Base-by-base conservation (phyloP, 1,140 invertebrate genomes). In the Drosophila virilis region DNA sequence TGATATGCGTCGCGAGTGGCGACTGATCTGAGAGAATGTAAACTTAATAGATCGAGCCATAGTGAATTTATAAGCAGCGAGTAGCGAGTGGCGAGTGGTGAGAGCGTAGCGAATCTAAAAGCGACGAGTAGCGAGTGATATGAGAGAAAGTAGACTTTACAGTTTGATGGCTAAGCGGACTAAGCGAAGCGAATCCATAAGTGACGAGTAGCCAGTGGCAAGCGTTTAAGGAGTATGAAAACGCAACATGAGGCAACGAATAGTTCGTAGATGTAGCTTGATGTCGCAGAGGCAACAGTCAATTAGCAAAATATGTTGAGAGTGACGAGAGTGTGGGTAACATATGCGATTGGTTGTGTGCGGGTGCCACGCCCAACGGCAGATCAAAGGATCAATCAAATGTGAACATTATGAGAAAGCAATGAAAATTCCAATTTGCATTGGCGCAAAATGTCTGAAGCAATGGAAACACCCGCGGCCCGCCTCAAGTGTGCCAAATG, bases 311-410 rank as follows among this genome's bases (percentile, higher is more conserved):
- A 12, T 12, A 6, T 12, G 46, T 10, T 28, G 46, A 48, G 54
- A 42, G 17, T n/a, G 4, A 10, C 37, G 35, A 17, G 33, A 13
- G 33, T 8, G 22, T 3, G 37, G 28, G 54, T 4, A 10, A 55
- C 5, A 32, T 9, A 15, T 15, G 10, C 13, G 12, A 57, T 42
- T 42, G 50, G 50, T 8, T 8, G 33, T 54, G n/a, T 13, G 42
- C 28, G 32, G 12, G 28, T 15, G 57, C 57, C 12, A 46, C 57
- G 57, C 45, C 43, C 43, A 22, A 22, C 6, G 43, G 10, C 33
- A 48, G 43, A 80, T 80, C 78, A 80, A 80, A 80, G 72, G 67
- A 81, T 73, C 78, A 77, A 77, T 80, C 74, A 73, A 71, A 66
- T 59, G 62, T 74, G 62, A 70, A 59, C 17, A 32, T 42, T 57